phyloP scores from a whole-genome alignment of 2,113 vertebrate genomes.

The Poeciliopsis retropinna region DNA sequence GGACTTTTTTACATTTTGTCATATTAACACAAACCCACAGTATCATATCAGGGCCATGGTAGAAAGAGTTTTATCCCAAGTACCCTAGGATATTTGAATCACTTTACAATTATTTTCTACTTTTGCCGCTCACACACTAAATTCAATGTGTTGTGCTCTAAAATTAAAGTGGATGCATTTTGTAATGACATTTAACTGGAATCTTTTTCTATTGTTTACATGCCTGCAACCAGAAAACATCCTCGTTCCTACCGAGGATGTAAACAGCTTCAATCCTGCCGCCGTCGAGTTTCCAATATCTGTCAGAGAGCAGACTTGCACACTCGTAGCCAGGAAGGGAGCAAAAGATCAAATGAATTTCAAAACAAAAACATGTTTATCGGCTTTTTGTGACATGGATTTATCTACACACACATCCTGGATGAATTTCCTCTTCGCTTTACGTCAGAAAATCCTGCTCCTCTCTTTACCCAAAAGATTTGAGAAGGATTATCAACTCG shows the following conservation, averaged over 20 bases:
- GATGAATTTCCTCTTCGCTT: conserved; percentile 48
- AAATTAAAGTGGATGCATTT: conserved; percentile 34
- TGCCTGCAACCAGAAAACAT: conserved; percentile 26
- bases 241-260: conserved; percentile 22
- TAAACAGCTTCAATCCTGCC: conserved; percentile 45
- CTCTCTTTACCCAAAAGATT: conserved; percentile 20
- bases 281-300: conserved; percentile 49
- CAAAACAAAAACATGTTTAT: conserved; percentile 54
- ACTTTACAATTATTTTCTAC: neutral
- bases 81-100: no score
- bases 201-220: conserved; percentile 44
- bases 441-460: conserved; percentile 26
- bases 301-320: neutral
- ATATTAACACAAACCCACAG: no score
- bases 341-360: conserved; percentile 50
- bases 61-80: no score
- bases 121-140: neutral
- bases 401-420: conserved; percentile 59
- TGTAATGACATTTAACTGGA: conserved; percentile 35
- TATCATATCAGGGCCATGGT: no score
- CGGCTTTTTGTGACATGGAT: conserved; percentile 45
- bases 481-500: conserved; percentile 62
- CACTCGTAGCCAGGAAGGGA: conserved; percentile 32
- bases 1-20: neutral
- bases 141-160: conserved; percentile 31